Percentiles rank a stretch among this genome's conserved stretches.
Conservation (phyloP, 53 echinoderm and acorn worm genomes). For the Holothuria scabra region DNA sequence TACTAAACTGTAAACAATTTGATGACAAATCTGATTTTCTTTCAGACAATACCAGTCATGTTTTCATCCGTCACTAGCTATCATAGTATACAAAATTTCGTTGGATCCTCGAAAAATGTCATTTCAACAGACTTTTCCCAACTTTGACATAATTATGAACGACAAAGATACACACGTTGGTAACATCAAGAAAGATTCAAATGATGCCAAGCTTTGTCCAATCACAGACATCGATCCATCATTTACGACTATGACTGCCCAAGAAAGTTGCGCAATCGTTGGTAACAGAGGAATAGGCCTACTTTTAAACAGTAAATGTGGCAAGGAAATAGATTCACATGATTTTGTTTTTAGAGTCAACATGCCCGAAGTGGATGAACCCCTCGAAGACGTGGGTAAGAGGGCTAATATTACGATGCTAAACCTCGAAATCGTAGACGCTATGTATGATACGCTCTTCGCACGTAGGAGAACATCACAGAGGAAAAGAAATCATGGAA, state of each 20-base stretch:
- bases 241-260: neutral
- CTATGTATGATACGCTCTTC: neutral
- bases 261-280: neutral
- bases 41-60: too few relatives aligned
- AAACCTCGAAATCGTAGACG: neutral
- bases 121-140: slow-evolving; percentile 3
- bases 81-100: too few relatives aligned
- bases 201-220: neutral
- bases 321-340: slow-evolving; percentile 3
- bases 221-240: neutral
- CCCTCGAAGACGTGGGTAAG: neutral
- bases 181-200: neutral
- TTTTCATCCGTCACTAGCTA: too few relatives aligned
- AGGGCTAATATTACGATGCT: neutral
- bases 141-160: neutral
- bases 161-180: neutral
- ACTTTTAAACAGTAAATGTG: neutral
- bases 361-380: neutral
- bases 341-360: slow-evolving; percentile 1
- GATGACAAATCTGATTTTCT: too few relatives aligned
- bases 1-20: too few relatives aligned
- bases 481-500: too few relatives aligned
- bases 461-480: neutral
- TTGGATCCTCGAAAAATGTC: neutral
- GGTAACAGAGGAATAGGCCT: neutral